Evolutionary conservation across 2,888 invertebrate genomes (phyloP), one percentile per base, ranked within the genome.

Genomic region (Pterobdella sp.): DNA sequence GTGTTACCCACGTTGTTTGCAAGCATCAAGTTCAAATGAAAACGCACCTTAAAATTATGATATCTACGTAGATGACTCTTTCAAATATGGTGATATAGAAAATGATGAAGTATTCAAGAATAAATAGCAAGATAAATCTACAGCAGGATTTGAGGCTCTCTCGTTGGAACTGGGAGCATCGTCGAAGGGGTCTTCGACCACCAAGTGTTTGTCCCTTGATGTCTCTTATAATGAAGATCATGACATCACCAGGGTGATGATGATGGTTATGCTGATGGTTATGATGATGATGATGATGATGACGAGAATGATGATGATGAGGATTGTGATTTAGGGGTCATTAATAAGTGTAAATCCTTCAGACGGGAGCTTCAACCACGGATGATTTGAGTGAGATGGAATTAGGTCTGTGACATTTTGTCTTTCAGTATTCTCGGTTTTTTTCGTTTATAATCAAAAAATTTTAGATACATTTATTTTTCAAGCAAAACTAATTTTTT

Each of bases 221-320:
- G 85, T 85, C 76, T 81, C 86, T 73, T 86, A 85, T 80, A 56
- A 56, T 22, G 88, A 88, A 81, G 88, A 88, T 78, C 85, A 87
- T 78, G 89, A 89, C 80, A 86, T 89, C 74, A 88, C 89, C 86
- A 90, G 89, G 86, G 90, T 90, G 68, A 7, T 22, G 63, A 1
- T 1, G 0, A 26, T 73, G 60, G 37, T 7, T 31, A 31, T 7
- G 35, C 22, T 1, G 35, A 22, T 34, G 32, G 35, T 14, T 31
- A 1, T 64, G 1, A 1, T 18, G 22, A 1, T 18, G 29, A 18
- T 2, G 63, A 26, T 63, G 7, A n/a, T 14, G 29, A 37, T 35
- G 3, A 31, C 26, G 1, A 3, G 42, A 26, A 37, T 26, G 68
- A 37, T 7, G 1, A 31, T 29, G 36, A 2, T 26, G 3, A n/a